phyloP scores from a whole-genome alignment of 2,888 invertebrate species.

The Eristalinus sepulchralis region DNA sequence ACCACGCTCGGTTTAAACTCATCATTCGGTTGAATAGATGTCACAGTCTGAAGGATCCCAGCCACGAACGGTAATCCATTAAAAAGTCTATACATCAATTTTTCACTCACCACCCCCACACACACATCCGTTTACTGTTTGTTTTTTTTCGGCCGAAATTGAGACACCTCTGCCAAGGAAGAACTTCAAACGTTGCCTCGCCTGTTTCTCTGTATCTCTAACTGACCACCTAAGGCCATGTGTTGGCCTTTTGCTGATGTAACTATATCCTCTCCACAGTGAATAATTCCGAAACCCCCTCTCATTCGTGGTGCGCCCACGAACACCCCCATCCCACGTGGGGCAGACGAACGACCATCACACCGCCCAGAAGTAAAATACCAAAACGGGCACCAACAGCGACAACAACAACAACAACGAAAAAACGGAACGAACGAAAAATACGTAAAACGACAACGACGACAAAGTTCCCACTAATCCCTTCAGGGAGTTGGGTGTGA shows the following conservation, averaged over 20 bases:
- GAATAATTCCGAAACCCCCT: slow-evolving; percentile 34
- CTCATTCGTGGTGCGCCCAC: slow-evolving; percentile 1
- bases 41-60: background rate
- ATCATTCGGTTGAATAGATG: background rate
- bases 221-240: slow-evolving; percentile 58
- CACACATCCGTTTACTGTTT: too few species aligned
- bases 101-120: background rate
- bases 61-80: background rate
- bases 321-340: slow-evolving; percentile 20
- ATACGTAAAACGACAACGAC: slow-evolving; percentile 49
- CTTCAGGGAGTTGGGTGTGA: slow-evolving; percentile 63
- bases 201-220: background rate
- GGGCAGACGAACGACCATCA: slow-evolving; percentile 49
- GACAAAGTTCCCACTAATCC: slow-evolving; percentile 70
- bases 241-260: slow-evolving; percentile 61
- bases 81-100: background rate
- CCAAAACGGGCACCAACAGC: slow-evolving; percentile 13
- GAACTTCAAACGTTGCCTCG: slow-evolving; percentile 1
- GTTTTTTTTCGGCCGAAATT: background rate
- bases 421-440: slow-evolving; percentile 32
- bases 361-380: background rate
- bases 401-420: slow-evolving; percentile 1
- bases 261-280: slow-evolving; percentile 54
- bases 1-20: background rate
- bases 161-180: slow-evolving; percentile 1